Base-by-base conservation (phyloP, 2,888 invertebrate genomes). In the Andrena praecox region DNA sequence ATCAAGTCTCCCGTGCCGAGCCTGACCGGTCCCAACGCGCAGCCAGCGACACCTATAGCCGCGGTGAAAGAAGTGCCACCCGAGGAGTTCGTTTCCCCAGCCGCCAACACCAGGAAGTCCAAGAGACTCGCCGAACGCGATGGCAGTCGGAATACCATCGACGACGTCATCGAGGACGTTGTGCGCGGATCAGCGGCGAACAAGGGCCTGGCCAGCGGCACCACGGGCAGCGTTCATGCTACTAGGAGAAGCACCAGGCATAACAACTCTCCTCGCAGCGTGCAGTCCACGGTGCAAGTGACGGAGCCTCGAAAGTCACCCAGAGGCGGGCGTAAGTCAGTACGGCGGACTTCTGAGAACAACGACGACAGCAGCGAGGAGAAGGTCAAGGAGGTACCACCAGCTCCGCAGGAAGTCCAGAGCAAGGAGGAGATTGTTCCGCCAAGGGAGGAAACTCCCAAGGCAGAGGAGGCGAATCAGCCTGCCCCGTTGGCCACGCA, bases 131-230 rank as follows among this genome's bases (percentile, higher is more conserved):
- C 97, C 90, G 97, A 97, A 91, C 96, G 96, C 91, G 97, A 97
- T 90, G 96, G 96, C 67, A 96, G 96, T 85, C 95, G 97, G 79
- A 97, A 95, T 81, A 97, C 97, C 0, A 96, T 98, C 10, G 98
- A 99, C 92, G 98, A 98, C 89, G 96, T 97, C 16, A 98, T 98
- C 85, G 98, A 99, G 87, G 98, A 98, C 91, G 98, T 98, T 0
- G 96, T 98, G 1, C 96, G 97, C 86, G 97, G 97, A 79, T 94
- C 96, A 0, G 91, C 93, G 0, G 91, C 93, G 20, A 93, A 95
- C 87, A 94, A 95, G 27, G 93, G 93, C 3, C 79, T 90, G 89
- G 94, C 91, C 88, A 94, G 91, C 71, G 88, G 91, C 16, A 66
- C 67, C 2, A 48, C 80, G 0, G 90, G 89, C 64, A 93, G 90